Percentiles rank a stretch among this genome's conserved stretches.
Conservation (phyloP, 1,140 invertebrate species). For the Diachasma alloeum region DNA sequence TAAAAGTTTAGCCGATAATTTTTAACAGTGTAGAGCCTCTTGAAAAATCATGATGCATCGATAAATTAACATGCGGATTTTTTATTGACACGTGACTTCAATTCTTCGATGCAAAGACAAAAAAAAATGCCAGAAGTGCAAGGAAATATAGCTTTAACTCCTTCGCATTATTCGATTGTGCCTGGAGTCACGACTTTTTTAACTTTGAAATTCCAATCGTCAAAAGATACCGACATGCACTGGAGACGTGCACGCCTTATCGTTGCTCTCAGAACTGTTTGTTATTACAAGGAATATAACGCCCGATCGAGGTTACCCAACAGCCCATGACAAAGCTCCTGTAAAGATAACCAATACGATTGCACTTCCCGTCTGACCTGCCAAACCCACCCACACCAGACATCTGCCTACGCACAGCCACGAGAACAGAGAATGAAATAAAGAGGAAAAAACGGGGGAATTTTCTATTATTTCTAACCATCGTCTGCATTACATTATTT, state of each 20-base stretch:
- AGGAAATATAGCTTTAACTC: no score
- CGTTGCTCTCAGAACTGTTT: neutral
- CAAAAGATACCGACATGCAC: neutral
- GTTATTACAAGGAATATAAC: constrained; percentile 6
- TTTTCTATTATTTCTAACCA: constrained; percentile 6
- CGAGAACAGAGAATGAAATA: neutral
- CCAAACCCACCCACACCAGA: constrained; percentile 20
- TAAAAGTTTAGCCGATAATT: no score
- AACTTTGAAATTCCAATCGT: neutral
- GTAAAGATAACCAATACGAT: constrained; percentile 26
- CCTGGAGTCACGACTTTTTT: no score
- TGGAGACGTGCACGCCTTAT: neutral
- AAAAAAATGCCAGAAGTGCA: no score
- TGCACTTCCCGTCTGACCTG: constrained; percentile 29
- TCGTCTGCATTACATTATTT: neutral
- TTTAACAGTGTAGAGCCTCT: no score
- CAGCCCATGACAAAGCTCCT: constrained; percentile 30
- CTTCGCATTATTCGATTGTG: no score
- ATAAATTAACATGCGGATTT: no score
- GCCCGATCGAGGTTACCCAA: constrained; percentile 1
- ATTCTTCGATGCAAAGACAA: no score
- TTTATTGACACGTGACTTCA: no score
- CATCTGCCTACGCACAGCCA: constrained; percentile 18
- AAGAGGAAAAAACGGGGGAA: neutral
- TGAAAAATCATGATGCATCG: no score